A percentile compares a stretch with the other conserved stretches of the same genome.
Conservation (phyloP, 2,888 invertebrate genomes). For the Orthosia incerta region DNA sequence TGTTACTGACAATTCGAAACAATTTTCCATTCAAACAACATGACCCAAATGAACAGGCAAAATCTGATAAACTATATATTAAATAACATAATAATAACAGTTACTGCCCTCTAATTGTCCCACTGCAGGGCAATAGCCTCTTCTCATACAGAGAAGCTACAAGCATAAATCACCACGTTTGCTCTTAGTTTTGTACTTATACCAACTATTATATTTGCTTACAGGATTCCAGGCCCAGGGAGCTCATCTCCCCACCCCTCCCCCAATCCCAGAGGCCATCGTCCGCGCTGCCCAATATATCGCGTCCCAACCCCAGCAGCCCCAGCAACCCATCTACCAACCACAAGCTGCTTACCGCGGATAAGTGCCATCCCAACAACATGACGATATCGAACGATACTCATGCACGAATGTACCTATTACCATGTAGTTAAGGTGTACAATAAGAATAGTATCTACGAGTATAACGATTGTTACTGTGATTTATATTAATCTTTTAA, state of each 20-base stretch:
- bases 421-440: conserved; percentile 69
- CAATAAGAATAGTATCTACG: conserved; percentile 70
- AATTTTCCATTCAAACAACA: conserved; percentile 1
- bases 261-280: conserved; percentile 92
- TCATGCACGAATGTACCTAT: conserved; percentile 65
- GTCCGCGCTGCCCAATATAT: conserved; percentile 88
- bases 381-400: conserved; percentile 59
- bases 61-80: background rate
- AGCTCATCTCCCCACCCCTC: conserved; percentile 92
- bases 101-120: no score
- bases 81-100: no score
- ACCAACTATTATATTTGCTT: conserved; percentile 41
- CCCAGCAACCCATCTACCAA: conserved; percentile 63
- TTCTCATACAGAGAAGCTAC: no score
- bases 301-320: conserved; percentile 74
- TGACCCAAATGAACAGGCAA: background rate
- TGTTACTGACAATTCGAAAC: background rate
- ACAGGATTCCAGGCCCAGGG: conserved; percentile 92
- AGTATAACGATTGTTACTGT: conserved; percentile 84
- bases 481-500: no score
- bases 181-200: background rate
- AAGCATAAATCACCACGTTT: no score
- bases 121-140: no score
- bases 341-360: conserved; percentile 78
- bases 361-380: conserved; percentile 65